Conservation (phyloP, 2,113 vertebrate species). For the Abramis brama region DNA sequence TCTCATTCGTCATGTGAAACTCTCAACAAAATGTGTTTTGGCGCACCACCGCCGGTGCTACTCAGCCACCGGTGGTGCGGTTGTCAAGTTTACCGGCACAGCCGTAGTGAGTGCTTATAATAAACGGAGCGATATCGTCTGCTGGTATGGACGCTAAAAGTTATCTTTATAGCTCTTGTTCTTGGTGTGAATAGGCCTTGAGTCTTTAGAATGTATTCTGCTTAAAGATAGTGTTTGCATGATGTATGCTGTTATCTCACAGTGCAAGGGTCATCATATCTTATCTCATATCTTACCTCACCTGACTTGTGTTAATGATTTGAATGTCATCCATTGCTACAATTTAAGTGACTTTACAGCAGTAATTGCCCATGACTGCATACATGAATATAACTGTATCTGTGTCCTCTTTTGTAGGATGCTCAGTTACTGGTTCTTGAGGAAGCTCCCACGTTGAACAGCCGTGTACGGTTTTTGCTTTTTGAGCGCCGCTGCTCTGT, state of each 20-base stretch:
- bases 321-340: not conserved
- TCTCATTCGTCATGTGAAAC: too few species aligned
- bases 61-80: too few species aligned
- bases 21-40: too few species aligned
- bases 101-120: too few species aligned
- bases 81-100: too few species aligned
- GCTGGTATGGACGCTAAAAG: too few species aligned
- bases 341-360: not conserved
- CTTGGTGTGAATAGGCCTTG: not conserved
- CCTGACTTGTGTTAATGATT: not conserved
- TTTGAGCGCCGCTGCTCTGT: constrained; percentile 88
- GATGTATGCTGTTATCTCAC: not conserved
- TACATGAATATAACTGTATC: not conserved
- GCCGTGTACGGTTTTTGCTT: constrained; percentile 87
- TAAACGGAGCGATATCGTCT: too few species aligned
- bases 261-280: not conserved
- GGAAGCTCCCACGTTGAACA: constrained; percentile 83
- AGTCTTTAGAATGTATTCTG: not conserved
- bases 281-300: not conserved
- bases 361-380: not conserved
- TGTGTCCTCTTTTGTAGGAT: constrained; percentile 75
- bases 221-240: not conserved
- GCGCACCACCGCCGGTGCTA: too few species aligned
- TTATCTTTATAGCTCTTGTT: too few species aligned
- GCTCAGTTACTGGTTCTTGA: constrained; percentile 96